Conservation (phyloP, 1,140 invertebrate species). For the Plutomurus gul region DNA sequence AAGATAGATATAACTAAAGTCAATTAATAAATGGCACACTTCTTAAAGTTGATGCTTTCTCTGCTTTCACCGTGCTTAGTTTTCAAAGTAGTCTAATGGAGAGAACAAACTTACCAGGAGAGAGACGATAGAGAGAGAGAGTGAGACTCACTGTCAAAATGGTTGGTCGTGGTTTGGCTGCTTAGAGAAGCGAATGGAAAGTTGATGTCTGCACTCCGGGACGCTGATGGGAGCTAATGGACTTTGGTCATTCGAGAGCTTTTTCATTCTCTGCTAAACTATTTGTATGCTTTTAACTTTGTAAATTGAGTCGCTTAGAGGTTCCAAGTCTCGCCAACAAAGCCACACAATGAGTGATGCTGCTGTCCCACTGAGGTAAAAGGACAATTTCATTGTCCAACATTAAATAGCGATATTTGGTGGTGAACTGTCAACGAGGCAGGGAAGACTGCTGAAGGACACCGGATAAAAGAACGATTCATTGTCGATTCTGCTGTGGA, state of each 20-base stretch:
- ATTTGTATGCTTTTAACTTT: slow-evolving; percentile 20
- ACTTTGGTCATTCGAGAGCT: slow-evolving; percentile 14
- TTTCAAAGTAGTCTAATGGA: no score
- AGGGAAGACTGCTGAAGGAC: background rate
- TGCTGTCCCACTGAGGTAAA: background rate
- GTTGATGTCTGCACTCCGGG: background rate
- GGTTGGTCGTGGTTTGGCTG: background rate
- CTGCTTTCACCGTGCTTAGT: no score
- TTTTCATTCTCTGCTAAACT: background rate
- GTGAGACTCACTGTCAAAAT: background rate
- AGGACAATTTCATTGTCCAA: background rate
- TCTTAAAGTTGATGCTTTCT: no score
- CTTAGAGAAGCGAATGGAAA: background rate
- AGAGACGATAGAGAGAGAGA: background rate
- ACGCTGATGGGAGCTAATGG: background rate
- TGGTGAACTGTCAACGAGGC: background rate
- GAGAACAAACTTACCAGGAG: no score
- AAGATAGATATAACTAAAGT: no score
- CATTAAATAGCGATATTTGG: background rate
- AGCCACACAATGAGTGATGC: background rate
- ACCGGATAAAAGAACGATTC: background rate
- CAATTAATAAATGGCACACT: no score
- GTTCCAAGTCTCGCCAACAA: background rate
- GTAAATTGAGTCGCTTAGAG: background rate
- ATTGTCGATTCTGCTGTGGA: background rate